phyloP scores from a whole-genome alignment of 2,797 vertebrate species.

The Urocyon cinereoargenteus region DNA sequence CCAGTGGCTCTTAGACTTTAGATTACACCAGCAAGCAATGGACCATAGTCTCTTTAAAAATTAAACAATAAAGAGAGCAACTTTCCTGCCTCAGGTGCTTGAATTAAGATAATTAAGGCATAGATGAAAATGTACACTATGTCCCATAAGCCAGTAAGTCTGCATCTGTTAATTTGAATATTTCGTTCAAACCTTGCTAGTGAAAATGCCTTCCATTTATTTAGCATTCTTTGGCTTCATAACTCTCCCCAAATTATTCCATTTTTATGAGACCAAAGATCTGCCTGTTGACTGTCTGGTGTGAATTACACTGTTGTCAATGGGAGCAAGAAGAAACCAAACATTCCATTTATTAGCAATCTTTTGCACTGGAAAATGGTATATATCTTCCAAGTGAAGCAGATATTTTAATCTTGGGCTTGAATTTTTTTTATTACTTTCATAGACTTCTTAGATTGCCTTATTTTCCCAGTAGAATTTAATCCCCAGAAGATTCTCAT shows the following conservation, averaged over 20 bases:
- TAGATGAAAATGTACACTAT: background rate
- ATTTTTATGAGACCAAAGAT: background rate
- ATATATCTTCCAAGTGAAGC: slow-evolving; percentile 22
- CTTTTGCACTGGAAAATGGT: background rate
- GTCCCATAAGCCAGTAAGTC: background rate
- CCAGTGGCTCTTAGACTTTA: background rate
- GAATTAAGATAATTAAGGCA: background rate
- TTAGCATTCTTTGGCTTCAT: background rate
- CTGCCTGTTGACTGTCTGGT: background rate
- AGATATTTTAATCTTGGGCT: slow-evolving; percentile 5
- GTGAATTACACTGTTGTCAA: slow-evolving; percentile 41
- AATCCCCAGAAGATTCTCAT: background rate
- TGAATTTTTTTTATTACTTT: slow-evolving; percentile 35
- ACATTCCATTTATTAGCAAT: background rate
- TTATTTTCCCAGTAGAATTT: background rate
- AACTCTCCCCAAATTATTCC: background rate
- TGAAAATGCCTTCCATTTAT: background rate
- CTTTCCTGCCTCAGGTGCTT: background rate
- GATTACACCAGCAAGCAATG: background rate
- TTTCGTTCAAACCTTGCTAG: background rate
- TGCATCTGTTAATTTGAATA: background rate
- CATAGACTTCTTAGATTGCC: background rate
- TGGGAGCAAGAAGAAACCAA: background rate
- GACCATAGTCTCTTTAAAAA: background rate
- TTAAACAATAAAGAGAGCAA: background rate